Base-by-base conservation (phyloP, 2,113 vertebrate species). In the Excalfactoria chinensis region DNA sequence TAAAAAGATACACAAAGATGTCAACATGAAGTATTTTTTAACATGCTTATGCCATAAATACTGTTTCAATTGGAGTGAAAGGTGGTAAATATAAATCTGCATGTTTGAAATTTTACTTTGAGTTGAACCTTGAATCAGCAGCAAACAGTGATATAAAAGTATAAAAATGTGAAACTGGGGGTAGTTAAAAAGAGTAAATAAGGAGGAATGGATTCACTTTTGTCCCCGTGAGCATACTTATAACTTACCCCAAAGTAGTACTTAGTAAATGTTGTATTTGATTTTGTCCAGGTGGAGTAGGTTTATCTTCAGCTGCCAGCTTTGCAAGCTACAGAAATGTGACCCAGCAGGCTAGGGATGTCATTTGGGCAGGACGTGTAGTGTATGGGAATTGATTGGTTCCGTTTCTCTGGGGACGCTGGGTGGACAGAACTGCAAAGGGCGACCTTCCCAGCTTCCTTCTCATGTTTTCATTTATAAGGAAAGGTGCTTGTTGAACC, bases 341-440 rank as follows among this genome's bases (percentile, higher is more conserved):
- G 43, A 55, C 35, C 22, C 48, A 17, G 10, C 11, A 56, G 18
- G 19, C 26, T 62, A 48, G 34, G 15, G 34, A 13, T 13, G 22
- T 55, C 58, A 9, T 48, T 55, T 37, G 51, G 44, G 58, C 80
- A 32, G 43, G 68, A 35, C 0, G 2, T 30, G 19, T 16, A 23
- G 23, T 0, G 0, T 41, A 18, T 1, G 1, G 34, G 37, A 76
- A 21, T 28, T 35, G n/a, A 35, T 59, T 6, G 11, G 20, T 26
- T 13, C 25, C 30, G 35, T 56, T 79, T 59, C 43, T 32, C 16
- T 11, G 56, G 46, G 53, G 25, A 18, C 1, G 0, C 53, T 81
- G 63, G 21, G 34, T 56, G 20, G 41, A 21, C 53, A 82, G 53
- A 67, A 18, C 14, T 21, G 32, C 3, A 5, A 56, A 59, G 9